Conservation (phyloP, 2,888 invertebrate species). For the Blera fallax region DNA sequence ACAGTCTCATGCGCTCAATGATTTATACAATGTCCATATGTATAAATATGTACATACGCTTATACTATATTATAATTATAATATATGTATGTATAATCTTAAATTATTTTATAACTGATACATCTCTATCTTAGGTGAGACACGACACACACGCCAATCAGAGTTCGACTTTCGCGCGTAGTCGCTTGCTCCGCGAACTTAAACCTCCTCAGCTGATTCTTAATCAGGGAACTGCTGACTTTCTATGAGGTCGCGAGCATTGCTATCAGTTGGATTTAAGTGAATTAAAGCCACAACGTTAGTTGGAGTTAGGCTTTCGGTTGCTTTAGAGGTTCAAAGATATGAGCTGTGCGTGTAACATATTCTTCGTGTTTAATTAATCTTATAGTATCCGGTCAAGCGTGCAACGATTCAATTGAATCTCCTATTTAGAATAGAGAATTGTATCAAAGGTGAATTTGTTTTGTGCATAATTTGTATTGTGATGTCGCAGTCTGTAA, state of each 20-base stretch:
- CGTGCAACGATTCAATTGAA: slow-evolving; percentile 2
- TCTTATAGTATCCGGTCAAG: not conserved
- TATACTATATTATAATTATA: not conserved
- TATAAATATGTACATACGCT: not conserved
- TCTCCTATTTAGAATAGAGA: not conserved
- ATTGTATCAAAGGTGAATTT: slow-evolving; percentile 40
- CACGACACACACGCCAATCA: slow-evolving; percentile 37
- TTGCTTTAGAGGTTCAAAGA: slow-evolving; percentile 58
- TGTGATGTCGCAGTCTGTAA: not conserved
- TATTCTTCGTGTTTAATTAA: slow-evolving; percentile 14
- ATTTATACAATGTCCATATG: not conserved
- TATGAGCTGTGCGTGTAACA: slow-evolving; percentile 41
- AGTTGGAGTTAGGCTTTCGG: slow-evolving; percentile 65
- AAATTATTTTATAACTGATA: slow-evolving; percentile 3
- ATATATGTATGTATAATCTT: not conserved
- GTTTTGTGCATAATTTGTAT: slow-evolving; percentile 24
- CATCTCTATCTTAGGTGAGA: slow-evolving; percentile 47
- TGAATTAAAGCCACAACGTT: slow-evolving; percentile 49
- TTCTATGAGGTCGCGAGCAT: slow-evolving; percentile 55
- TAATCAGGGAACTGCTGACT: slow-evolving; percentile 70
- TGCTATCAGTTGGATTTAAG: slow-evolving; percentile 52
- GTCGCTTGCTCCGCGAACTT: slow-evolving; percentile 42
- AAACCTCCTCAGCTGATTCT: slow-evolving; percentile 66
- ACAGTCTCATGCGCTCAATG: not conserved
- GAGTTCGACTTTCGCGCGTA: slow-evolving; percentile 13